These are phyloP conservation scores for Priocnemis perturbator DNA, from an alignment of 2,888 invertebrate genomes.

Conservation along the genomic window DNA sequence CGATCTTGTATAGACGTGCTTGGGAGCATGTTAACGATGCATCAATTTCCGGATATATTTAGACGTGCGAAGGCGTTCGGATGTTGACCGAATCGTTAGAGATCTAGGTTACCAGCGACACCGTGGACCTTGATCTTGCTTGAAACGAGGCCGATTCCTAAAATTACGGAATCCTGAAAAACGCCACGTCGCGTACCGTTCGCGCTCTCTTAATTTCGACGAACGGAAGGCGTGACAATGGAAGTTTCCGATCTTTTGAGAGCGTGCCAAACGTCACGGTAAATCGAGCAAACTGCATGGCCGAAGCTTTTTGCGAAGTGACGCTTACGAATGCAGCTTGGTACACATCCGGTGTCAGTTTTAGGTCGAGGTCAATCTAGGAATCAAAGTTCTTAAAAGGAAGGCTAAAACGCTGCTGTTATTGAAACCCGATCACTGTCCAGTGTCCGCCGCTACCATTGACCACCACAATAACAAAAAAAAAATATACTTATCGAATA, in stretches of 20 bases:
- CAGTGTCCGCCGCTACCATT: not conserved
- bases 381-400: not conserved
- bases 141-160: too few species aligned
- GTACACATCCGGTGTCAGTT: slow-evolving; percentile 7
- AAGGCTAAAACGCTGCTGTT: not conserved
- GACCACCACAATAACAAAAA: too few species aligned
- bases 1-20: too few species aligned
- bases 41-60: too few species aligned
- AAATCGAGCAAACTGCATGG: slow-evolving; percentile 29
- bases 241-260: slow-evolving; percentile 36
- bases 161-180: not conserved
- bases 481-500: too few species aligned
- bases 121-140: too few species aligned
- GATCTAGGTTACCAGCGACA: too few species aligned
- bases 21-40: too few species aligned
- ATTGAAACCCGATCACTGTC: slow-evolving; percentile 2
- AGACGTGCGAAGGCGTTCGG: too few species aligned
- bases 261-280: slow-evolving; percentile 28
- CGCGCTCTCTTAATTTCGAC: slow-evolving; percentile 15
- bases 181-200: slow-evolving; percentile 5
- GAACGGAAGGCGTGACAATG: slow-evolving; percentile 18
- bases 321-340: not conserved
- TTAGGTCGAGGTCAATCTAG: slow-evolving; percentile 17
- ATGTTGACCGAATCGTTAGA: too few species aligned
- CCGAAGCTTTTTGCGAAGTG: slow-evolving; percentile 7